A percentile compares a stretch with the other conserved stretches of the same genome.
Conservation (phyloP, 2,113 vertebrate species). For the Austrofundulus limnaeus region DNA sequence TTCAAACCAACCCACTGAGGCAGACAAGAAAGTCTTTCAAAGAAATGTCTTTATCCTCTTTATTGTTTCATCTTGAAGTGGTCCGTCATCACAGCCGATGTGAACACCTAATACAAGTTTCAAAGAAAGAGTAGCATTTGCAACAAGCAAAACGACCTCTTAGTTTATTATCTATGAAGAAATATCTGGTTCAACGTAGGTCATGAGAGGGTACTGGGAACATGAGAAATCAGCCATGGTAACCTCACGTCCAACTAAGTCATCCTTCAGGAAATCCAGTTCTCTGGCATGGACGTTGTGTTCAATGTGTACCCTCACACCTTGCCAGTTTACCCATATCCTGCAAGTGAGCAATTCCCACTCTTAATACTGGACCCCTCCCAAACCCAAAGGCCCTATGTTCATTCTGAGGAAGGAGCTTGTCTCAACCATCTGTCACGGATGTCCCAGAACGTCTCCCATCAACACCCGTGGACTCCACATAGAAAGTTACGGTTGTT, state of each 20-base stretch:
- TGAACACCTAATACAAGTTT: constrained; percentile 48
- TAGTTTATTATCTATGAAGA: constrained; percentile 20
- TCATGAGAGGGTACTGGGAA: constrained; percentile 38
- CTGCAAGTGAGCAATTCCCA: constrained; percentile 51
- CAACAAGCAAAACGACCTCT: constrained; percentile 4
- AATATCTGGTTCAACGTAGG: constrained; percentile 29
- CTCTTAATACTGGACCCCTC: constrained; percentile 30
- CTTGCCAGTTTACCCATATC: constrained; percentile 63
- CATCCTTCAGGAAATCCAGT: constrained; percentile 68
- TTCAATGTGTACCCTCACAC: constrained; percentile 56
- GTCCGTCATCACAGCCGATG: constrained; percentile 33
- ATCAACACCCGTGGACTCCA: constrained; percentile 40
- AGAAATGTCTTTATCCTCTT: constrained; percentile 63
- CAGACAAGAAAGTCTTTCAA: constrained; percentile 67
- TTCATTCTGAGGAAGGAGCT: constrained; percentile 64
- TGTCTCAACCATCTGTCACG: constrained; percentile 74
- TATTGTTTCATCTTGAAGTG: constrained; percentile 72
- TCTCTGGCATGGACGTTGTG: constrained; percentile 62
- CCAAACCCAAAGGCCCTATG: constrained; percentile 50
- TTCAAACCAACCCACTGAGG: constrained; percentile 65
- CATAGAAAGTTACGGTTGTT: constrained; percentile 12
- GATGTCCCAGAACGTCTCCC: constrained; percentile 52
- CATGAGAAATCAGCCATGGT: constrained; percentile 40
- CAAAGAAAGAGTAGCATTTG: constrained; percentile 31
- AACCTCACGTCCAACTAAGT: constrained; percentile 61